These are phyloP conservation scores for Stramonita haemastoma DNA, from an alignment of 2,888 invertebrate genomes.

Conservation along the genomic window DNA sequence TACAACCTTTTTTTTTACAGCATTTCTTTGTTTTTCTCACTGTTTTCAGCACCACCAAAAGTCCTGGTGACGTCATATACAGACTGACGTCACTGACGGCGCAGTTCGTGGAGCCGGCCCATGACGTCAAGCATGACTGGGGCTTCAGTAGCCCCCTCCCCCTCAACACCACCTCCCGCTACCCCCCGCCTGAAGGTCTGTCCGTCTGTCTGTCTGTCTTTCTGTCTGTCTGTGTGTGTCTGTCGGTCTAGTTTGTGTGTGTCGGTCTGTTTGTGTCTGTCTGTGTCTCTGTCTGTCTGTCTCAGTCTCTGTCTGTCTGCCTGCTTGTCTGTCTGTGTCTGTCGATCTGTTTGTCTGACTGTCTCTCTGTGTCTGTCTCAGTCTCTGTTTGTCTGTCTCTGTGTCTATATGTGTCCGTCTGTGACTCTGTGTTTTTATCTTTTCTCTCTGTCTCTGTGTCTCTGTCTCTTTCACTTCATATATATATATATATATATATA, in stretches of 20 bases:
- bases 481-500: no score
- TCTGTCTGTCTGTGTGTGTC: background rate
- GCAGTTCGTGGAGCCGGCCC: conserved; percentile 40
- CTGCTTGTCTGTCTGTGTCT: background rate
- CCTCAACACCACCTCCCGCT: background rate
- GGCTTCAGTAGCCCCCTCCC: conserved; percentile 28
- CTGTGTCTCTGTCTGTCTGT: background rate
- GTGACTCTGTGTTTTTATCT: no score
- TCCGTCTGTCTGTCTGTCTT: background rate
- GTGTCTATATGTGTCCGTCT: background rate
- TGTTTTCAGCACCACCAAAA: conserved; percentile 18
- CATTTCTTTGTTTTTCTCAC: no score
- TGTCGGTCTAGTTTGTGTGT: conserved; percentile 1
- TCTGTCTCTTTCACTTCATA: no score
- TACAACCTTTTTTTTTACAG: no score
- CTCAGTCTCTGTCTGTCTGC: background rate
- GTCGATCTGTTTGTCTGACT: background rate
- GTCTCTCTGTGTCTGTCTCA: background rate
- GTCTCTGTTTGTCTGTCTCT: background rate
- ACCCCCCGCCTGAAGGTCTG: background rate
- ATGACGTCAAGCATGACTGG: conserved; percentile 42
- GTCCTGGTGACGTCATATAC: background rate
- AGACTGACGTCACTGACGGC: conserved; percentile 40
- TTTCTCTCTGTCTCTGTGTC: no score
- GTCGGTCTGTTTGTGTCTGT: background rate